phyloP scores from a whole-genome alignment of 2,113 vertebrate genomes.

The Phalacrocorax aristotelis region DNA sequence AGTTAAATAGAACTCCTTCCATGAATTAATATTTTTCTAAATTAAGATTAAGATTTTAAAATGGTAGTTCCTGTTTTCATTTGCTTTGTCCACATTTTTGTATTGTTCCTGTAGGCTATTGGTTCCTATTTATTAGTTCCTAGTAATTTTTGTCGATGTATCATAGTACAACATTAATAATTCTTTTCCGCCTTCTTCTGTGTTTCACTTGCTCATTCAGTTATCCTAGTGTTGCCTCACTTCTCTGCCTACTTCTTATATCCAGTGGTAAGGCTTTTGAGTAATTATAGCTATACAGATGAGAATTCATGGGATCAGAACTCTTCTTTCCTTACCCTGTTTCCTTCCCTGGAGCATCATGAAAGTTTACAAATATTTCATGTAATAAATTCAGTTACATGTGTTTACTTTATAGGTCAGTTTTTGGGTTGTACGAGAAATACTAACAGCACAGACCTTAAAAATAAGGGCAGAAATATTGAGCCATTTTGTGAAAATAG shows the following conservation, averaged over 20 bases:
- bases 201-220: not conserved
- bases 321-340: not conserved
- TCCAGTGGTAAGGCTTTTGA: not conserved
- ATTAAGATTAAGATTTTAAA: not conserved
- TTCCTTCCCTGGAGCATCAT: not conserved
- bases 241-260: not conserved
- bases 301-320: not conserved
- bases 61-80: not conserved
- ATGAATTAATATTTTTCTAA: not conserved
- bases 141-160: not conserved
- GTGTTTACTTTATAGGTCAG: conserved; percentile 84
- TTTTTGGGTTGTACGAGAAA: conserved; percentile 97
- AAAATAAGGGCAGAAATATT: conserved; percentile 95
- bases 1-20: not conserved
- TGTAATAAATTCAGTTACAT: not conserved
- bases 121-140: not conserved
- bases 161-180: not conserved
- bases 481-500: conserved; percentile 96
- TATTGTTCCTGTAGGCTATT: not conserved
- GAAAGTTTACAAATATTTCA: not conserved
- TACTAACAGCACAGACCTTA: conserved; percentile 92
- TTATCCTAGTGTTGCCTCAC: not conserved
- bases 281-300: not conserved
- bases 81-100: not conserved
- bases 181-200: not conserved